Evolutionary conservation across 1,140 invertebrate species (phyloP), one percentile per base, ranked within the genome.

Genomic region (Drosophila leontia): DNA sequence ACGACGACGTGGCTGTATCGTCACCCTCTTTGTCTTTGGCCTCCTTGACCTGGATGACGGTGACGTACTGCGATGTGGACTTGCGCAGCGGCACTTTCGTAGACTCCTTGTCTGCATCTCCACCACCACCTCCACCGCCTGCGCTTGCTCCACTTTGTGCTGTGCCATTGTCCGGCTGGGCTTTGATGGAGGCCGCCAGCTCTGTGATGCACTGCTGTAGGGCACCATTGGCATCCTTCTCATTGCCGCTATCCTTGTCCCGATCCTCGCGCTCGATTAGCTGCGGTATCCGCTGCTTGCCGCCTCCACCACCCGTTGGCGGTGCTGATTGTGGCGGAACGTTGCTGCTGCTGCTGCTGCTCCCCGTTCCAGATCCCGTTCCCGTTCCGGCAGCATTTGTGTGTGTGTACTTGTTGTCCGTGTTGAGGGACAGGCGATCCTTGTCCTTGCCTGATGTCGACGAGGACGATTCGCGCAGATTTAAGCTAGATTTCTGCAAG

Each of bases 41-140:
- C 69, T 92, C 95, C 93, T 97, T 97, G 3, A 98, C 97, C 95
- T 97, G 96, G 75, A 98, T 98, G 53, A 98, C 97, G 63, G 97
- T 98, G 68, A 98, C 95, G 94, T 97, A 98, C 93, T 97, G 96
- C 92, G 96, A 95, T 91, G 94, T 95, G 94, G 85, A 93, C 72
- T 94, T 93, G 63, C 75, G 70, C 72, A 78, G 13, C 44, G 77
- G 64, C 63, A 57, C 39, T 48, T 50, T 42, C 15, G 26, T 26
- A 11, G 39, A 51, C 26, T 67, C 70, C 44, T 45, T 48, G n/a
- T 75, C 45, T 13, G 23, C n/a, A 12, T 61, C 47, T 19, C 9
- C 59, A 37, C 47, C 47, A 41, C 41, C 53, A 29, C 50, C 39
- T 6, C 26, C 5, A 5, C 26, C 26, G 5, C 26, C 26, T 29